Percentiles rank a stretch among this genome's conserved stretches.
These are phyloP conservation scores for Cremastinae sp. DNA, from an alignment of 2,888 invertebrate species.

Conservation along the genomic window DNA sequence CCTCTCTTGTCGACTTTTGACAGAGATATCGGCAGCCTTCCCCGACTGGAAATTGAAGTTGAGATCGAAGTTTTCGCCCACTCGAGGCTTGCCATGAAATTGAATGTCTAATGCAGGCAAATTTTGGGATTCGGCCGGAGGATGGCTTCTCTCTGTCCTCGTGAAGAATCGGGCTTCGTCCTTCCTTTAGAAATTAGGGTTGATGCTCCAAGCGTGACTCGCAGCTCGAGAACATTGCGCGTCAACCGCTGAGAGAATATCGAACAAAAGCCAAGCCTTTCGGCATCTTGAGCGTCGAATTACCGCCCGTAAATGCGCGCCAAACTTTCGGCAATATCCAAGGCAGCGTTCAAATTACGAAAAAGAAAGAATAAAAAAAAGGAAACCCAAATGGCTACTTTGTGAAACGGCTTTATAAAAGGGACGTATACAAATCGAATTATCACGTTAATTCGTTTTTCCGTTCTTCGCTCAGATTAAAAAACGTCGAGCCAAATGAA, in stretches of 20 bases:
- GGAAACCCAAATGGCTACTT: not conserved
- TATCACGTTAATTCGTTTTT: no score
- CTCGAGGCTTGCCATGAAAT: constrained; percentile 11
- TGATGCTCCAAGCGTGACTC: constrained; percentile 8
- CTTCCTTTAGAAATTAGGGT: not conserved
- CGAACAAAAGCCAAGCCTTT: constrained; percentile 44
- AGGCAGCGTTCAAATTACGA: constrained; percentile 8
- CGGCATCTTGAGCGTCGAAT: constrained; percentile 40
- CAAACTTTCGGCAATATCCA: constrained; percentile 13
- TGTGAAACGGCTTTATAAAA: no score
- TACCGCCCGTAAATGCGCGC: constrained; percentile 22
- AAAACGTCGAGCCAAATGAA: no score
- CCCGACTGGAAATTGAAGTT: not conserved
- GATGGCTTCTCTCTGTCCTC: constrained; percentile 1
- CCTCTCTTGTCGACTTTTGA: no score
- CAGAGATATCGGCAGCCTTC: no score
- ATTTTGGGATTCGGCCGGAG: constrained; percentile 6
- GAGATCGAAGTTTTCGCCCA: constrained; percentile 2
- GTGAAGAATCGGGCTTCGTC: not conserved
- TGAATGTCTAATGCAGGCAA: constrained; percentile 30
- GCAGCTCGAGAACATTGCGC: constrained; percentile 5
- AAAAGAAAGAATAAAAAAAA: not conserved
- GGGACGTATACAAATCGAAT: no score
- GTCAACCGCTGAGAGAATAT: constrained; percentile 32
- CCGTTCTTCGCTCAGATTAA: no score